Evolutionary conservation across 2,888 invertebrate species (phyloP).

Genomic region (Dicranocentrus wangi): DNA sequence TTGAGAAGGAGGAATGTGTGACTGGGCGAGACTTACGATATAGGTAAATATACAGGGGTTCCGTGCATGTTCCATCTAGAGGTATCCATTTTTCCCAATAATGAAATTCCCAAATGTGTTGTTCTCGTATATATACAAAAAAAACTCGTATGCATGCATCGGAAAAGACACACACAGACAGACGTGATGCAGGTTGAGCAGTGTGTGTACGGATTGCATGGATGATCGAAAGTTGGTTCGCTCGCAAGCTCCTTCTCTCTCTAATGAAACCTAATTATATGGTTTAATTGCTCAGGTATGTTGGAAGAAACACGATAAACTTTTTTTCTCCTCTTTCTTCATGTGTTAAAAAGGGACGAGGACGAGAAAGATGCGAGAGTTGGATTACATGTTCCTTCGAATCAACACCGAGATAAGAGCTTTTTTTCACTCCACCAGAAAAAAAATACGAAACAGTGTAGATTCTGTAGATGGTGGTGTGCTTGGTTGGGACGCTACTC

Average conservation of each 20-base stretch:
- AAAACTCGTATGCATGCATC: not conserved
- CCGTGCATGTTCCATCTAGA: no score
- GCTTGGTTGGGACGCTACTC: no score
- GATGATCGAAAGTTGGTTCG: not conserved
- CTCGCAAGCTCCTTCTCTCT: conserved; percentile 9
- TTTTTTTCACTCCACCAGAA: no score
- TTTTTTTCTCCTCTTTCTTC: not conserved
- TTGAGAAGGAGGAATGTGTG: not conserved
- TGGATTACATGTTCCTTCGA: no score
- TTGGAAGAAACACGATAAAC: conserved; percentile 7
- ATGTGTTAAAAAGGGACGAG: no score
- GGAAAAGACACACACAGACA: not conserved
- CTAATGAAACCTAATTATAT: conserved; percentile 72
- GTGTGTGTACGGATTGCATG: not conserved
- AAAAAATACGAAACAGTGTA: no score
- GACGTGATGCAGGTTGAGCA: not conserved
- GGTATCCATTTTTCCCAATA: not conserved
- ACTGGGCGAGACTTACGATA: no score
- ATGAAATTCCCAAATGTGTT: not conserved
- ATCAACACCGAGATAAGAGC: no score
- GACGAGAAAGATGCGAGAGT: no score
- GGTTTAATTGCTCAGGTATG: conserved; percentile 71
- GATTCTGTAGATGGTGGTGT: no score
- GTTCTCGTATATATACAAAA: not conserved
- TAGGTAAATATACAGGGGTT: no score